Base-by-base conservation (phyloP, 1,140 invertebrate genomes). In the Octopus bimaculoides region DNA sequence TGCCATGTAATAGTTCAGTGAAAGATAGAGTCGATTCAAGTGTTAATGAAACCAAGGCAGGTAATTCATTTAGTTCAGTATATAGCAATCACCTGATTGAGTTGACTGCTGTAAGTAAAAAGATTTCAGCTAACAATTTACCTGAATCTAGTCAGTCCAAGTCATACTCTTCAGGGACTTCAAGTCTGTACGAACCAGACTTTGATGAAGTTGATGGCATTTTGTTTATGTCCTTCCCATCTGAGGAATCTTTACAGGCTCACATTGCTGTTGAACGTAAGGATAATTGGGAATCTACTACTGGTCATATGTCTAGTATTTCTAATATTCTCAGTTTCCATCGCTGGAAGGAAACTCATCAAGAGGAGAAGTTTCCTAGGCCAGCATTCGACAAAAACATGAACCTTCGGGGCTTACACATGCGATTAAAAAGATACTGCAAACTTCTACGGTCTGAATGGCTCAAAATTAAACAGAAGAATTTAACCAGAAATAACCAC, bases 121-220 rank as follows among this genome's bases (percentile, higher is more conserved):
- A 41, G 26, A 41, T 41, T 41, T 41, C 26, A 41, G 26, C 26
- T 41, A 41, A n/a, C n/a, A n/a, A 41, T 41, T 41, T 41, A 3
- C 26, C 26, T 41, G 26, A 41, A 41, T 41, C 26, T 3, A 41
- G 26, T 41, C 26, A 41, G 26, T 41, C 26, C 26, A 41, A 41
- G 26, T 41, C 26, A 41, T 41, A 41, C 26, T 41, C 26, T 41
- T 41, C 26, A 3, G 26, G 26, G 3, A 41, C 26, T 41, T 41
- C 26, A 3, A 41, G 26, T 41, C 14, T 20, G 14, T 82, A 80
- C 80, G 85, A 87, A 69, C 87, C 88, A 53, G 87, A 87, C 78
- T 86, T 89, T 84, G 87, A 88, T 82, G 85, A 87, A 78, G 80
- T 89, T 61, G 86, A 87, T 81, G 88, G 86, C 10, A 73, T 86